Conservation (phyloP, 2,797 vertebrate genomes). For the Microctenopoma lineatum region DNA sequence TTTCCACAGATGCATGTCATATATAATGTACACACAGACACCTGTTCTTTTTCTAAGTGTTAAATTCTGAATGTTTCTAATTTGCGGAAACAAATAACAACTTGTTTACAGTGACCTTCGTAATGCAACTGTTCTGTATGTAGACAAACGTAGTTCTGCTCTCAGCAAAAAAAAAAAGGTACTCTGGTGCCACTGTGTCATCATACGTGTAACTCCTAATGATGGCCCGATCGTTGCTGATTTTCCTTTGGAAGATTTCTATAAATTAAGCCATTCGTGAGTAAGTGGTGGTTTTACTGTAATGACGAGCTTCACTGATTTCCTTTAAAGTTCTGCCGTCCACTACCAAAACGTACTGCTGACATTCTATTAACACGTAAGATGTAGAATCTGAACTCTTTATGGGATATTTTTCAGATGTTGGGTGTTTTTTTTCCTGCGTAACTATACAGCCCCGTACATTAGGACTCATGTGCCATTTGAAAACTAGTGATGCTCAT, state of each 20-base stretch:
- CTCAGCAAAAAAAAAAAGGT: slow-evolving; percentile 27
- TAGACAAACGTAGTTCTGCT: slow-evolving; percentile 22
- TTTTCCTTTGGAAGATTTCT: slow-evolving; percentile 53
- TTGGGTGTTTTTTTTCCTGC: slow-evolving; percentile 3
- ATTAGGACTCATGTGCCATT: slow-evolving; percentile 26
- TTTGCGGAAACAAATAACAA: not conserved
- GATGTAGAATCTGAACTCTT: too few relatives aligned
- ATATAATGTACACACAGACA: not conserved
- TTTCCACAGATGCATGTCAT: not conserved
- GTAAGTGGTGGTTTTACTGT: slow-evolving; percentile 42
- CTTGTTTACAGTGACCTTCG: not conserved
- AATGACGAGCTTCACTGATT: slow-evolving; percentile 21
- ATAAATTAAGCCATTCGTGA: slow-evolving; percentile 56
- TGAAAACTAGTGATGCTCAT: slow-evolving; percentile 34
- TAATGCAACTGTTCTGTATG: slow-evolving; percentile 13
- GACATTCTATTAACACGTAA: slow-evolving; percentile 24
- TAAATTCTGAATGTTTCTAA: not conserved
- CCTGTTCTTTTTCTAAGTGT: not conserved
- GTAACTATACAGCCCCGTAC: not conserved
- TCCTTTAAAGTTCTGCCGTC: slow-evolving; percentile 47
- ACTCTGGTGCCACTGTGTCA: slow-evolving; percentile 33
- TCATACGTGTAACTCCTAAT: slow-evolving; percentile 45
- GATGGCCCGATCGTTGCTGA: slow-evolving; percentile 48
- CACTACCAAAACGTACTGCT: slow-evolving; percentile 23
- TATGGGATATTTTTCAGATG: not conserved